Conservation (phyloP, 2,888 invertebrate genomes). For the Chrysopilus asiliformis region DNA sequence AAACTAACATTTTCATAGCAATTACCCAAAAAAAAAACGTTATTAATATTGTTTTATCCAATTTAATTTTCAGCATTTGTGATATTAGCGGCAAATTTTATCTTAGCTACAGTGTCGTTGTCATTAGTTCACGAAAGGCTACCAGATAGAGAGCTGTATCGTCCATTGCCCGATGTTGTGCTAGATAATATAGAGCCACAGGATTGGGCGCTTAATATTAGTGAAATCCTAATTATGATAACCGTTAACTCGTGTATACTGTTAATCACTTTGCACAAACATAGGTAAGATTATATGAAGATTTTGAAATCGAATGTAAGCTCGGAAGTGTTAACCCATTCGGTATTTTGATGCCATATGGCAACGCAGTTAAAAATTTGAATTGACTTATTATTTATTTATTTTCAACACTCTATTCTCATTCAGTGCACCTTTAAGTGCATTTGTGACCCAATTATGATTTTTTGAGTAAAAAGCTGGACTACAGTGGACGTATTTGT, state of each 20-base stretch:
- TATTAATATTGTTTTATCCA: slow-evolving; percentile 11
- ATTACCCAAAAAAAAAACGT: no score
- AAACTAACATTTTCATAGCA: no score
- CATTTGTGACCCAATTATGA: no score
- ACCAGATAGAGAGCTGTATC: slow-evolving; percentile 58
- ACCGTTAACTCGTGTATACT: slow-evolving; percentile 62
- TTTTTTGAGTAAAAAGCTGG: no score
- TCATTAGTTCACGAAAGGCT: slow-evolving; percentile 78
- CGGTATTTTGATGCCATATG: no score
- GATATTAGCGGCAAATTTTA: slow-evolving; percentile 47
- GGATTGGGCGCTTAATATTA: slow-evolving; percentile 70
- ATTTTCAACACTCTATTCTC: no score
- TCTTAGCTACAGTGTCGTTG: slow-evolving; percentile 55
- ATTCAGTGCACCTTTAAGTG: no score
- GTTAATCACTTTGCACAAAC: slow-evolving; percentile 72
- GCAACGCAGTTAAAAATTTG: no score
- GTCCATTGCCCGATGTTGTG: slow-evolving; percentile 71
- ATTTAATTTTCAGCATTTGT: slow-evolving; percentile 42
- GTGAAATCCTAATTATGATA: slow-evolving; percentile 76
- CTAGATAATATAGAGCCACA: slow-evolving; percentile 60
- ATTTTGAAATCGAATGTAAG: no score
- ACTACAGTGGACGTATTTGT: no score
- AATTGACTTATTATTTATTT: no score
- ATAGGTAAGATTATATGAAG: slow-evolving; percentile 47
- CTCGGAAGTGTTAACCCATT: background rate